Base-by-base conservation (phyloP, 92 coral and sea anemone species). In the Epizoanthus ramosus region DNA sequence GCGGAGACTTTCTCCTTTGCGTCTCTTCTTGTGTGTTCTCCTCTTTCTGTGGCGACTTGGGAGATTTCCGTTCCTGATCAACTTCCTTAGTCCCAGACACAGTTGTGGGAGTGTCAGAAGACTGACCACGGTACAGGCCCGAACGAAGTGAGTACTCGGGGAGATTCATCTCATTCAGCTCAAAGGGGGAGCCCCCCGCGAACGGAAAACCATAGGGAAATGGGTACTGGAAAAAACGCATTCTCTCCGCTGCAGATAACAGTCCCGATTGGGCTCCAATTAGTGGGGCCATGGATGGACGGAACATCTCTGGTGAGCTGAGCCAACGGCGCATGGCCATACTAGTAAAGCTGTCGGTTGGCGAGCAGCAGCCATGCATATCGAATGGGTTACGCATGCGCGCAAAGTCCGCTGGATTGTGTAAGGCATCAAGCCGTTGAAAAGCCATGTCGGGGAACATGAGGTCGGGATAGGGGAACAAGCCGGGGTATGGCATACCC, bases 271-370 rank as follows among this genome's bases (percentile, higher is more conserved):
- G 98, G 10, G 95, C 93, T 19, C 95, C 90, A 25, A 93, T 73
- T 58, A 93, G 81, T 13, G 98, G 98, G 18, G 90, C 89, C 83
- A 91, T 54, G 16, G 89, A 90, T 24, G 94, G 67, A 52, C 94
- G 95, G 72, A 90, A 90, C 98, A 93, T 80, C 24, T 93, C 98
- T 5, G 93, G 88, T 23, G 91, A 87, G 35, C 87, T 91, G 16
- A 93, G 86, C 98, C 95, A 93, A 54, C 98, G 79, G 10, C 98
- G 86, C 98, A 93, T 93, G 18, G 98, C 95, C 73, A 93, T 79
- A n/a, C 88, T 89, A 21, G 87, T 84, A 75, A 72, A 93, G 24
- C 88, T 92, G 58, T 93, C 98, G 69, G 59, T 82, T 25, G 89
- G 87, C 17, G 84, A 23, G 83, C 93, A 93, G 57, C 93, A 93